These are phyloP conservation scores for Oceanodroma leucorhoa DNA, from an alignment of 2,797 vertebrate species.

Conservation along the genomic window DNA sequence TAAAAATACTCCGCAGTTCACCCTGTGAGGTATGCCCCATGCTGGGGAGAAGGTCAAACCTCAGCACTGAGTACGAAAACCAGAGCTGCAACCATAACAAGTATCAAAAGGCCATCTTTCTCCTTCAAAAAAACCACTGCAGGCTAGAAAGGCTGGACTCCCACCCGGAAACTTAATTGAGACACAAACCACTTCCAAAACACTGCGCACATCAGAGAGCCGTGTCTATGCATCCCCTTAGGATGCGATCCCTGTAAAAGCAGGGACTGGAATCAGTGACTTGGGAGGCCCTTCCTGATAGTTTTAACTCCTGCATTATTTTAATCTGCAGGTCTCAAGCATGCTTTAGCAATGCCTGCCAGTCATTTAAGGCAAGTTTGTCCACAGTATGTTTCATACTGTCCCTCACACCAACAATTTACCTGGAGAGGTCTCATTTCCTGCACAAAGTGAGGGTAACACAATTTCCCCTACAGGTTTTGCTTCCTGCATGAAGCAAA, in stretches of 20 bases:
- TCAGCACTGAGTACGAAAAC: neutral
- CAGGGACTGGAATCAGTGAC: neutral
- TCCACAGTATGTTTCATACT: neutral
- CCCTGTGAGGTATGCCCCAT: neutral
- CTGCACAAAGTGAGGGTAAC: neutral
- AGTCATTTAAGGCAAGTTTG: neutral
- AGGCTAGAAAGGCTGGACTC: neutral
- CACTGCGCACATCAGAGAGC: rapidly evolving
- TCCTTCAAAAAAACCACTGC: neutral
- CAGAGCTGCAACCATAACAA: neutral
- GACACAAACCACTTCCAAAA: neutral
- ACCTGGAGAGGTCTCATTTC: neutral
- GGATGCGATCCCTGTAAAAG: neutral
- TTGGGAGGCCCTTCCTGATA: neutral
- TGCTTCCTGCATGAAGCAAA: neutral
- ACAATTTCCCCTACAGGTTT: neutral
- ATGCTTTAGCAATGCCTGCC: neutral
- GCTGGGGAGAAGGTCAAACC: neutral
- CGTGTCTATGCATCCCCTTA: neutral
- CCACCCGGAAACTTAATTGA: neutral
- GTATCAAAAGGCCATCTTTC: neutral
- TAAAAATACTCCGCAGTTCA: neutral
- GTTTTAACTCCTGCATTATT: neutral
- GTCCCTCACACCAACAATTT: neutral
- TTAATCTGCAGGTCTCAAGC: neutral